Evolutionary conservation across 2,113 vertebrate genomes (phyloP).

Genomic region (Ctenodactylus gundi): DNA sequence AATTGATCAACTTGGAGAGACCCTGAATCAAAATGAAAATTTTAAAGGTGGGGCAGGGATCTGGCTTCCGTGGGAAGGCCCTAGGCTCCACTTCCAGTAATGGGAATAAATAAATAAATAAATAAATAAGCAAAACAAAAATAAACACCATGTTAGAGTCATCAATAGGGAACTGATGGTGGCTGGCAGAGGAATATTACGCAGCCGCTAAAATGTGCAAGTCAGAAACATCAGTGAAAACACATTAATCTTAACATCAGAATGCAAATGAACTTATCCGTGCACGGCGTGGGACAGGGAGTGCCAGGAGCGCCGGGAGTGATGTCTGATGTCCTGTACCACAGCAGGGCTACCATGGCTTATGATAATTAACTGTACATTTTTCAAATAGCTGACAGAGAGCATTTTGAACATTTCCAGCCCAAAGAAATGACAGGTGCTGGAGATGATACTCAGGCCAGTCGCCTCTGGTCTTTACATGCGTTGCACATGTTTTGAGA

Average conservation of each 20-base stretch:
- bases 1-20: too few relatives aligned
- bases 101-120: too few relatives aligned
- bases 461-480: not conserved
- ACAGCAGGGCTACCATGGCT: not conserved
- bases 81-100: too few relatives aligned
- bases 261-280: slow-evolving; percentile 34
- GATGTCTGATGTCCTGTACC: not conserved
- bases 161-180: not conserved
- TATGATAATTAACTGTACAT: not conserved
- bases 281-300: not conserved
- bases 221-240: slow-evolving; percentile 54
- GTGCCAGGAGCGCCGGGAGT: too few relatives aligned
- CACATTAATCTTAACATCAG: slow-evolving; percentile 50
- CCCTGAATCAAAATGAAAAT: too few relatives aligned
- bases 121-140: not conserved
- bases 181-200: not conserved
- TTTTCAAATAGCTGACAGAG: not conserved
- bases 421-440: not conserved
- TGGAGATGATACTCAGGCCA: not conserved
- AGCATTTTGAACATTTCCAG: not conserved
- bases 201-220: not conserved
- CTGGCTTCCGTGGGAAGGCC: too few relatives aligned
- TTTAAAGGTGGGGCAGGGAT: too few relatives aligned
- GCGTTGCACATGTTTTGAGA: not conserved
- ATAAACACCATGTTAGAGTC: not conserved